Percentiles rank a stretch among this genome's conserved stretches.
These are phyloP conservation scores for Galeopsomyia nigrocyanea DNA, from an alignment of 2,888 invertebrate genomes.

Conservation along the genomic window DNA sequence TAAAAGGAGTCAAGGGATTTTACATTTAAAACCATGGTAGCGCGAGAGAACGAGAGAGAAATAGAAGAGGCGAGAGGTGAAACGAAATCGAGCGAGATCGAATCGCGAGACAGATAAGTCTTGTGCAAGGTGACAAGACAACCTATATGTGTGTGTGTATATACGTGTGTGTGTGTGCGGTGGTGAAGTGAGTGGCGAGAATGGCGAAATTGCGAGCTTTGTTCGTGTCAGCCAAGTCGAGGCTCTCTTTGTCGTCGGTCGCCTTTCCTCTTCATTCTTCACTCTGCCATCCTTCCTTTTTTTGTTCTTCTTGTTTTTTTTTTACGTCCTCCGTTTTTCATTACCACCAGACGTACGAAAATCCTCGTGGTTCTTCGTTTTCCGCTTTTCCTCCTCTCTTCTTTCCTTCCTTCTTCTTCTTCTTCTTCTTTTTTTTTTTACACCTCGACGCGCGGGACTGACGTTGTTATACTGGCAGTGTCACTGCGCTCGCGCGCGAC, in stretches of 20 bases:
- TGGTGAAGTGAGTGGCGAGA: slow-evolving; percentile 51
- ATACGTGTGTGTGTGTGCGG: slow-evolving; percentile 37
- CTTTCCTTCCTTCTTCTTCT: neutral
- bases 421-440: no score
- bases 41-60: slow-evolving; percentile 42
- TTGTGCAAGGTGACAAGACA: slow-evolving; percentile 52
- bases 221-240: slow-evolving; percentile 57
- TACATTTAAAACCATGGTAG: neutral
- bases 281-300: slow-evolving; percentile 39
- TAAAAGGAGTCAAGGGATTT: slow-evolving; percentile 15
- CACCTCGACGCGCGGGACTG: no score
- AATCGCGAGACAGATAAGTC: slow-evolving; percentile 44
- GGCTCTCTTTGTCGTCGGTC: slow-evolving; percentile 49
- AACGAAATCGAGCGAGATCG: slow-evolving; percentile 26
- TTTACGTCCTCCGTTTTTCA: slow-evolving; percentile 36
- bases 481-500: no score
- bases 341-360: slow-evolving; percentile 29
- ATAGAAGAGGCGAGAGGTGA: slow-evolving; percentile 21
- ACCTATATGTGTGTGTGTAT: slow-evolving; percentile 57
- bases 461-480: no score
- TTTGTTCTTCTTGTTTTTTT: slow-evolving; percentile 40
- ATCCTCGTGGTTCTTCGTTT: slow-evolving; percentile 18
- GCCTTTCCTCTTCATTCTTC: slow-evolving; percentile 39
- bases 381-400: neutral
- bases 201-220: slow-evolving; percentile 63